These are phyloP conservation scores for Pollachius pollachius DNA, from an alignment of 2,113 vertebrate genomes.

Conservation along the genomic window DNA sequence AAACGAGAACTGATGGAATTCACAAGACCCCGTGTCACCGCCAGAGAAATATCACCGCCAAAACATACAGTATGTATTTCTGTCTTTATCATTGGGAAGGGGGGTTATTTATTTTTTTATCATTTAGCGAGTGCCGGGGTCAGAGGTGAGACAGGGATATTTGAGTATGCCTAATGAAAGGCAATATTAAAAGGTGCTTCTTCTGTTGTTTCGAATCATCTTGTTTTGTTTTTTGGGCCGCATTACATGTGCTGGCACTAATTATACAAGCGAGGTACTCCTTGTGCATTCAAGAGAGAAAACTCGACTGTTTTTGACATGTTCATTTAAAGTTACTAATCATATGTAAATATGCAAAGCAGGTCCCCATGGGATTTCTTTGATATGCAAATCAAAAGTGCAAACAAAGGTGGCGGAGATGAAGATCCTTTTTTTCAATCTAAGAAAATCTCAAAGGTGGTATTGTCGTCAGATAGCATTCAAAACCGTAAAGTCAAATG, in stretches of 20 bases:
- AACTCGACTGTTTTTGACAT: constrained; percentile 74
- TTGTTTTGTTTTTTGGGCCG: constrained; percentile 66
- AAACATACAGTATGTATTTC: constrained; percentile 65
- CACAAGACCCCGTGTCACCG: constrained; percentile 66
- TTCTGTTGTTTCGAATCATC: constrained; percentile 65
- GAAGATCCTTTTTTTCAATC: constrained; percentile 35
- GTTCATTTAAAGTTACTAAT: constrained; percentile 79
- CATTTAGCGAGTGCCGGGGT: constrained; percentile 59
- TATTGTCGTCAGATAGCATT: constrained; percentile 49
- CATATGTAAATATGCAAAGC: constrained; percentile 80
- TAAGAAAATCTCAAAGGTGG: constrained; percentile 37
- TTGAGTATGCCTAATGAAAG: constrained; percentile 73
- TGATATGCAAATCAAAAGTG: constrained; percentile 76
- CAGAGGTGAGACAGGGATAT: constrained; percentile 68
- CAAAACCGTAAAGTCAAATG: constrained; percentile 24
- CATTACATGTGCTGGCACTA: constrained; percentile 69
- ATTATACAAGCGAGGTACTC: constrained; percentile 71
- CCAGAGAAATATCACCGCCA: constrained; percentile 62
- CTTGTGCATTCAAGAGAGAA: constrained; percentile 60
- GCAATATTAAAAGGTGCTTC: constrained; percentile 67
- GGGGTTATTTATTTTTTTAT: constrained; percentile 44
- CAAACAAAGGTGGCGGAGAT: constrained; percentile 74
- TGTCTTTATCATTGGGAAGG: constrained; percentile 59
- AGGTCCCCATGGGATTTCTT: constrained; percentile 71
- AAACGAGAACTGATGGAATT: constrained; percentile 63